These are phyloP conservation scores for Paralichthys olivaceus DNA, from an alignment of 2,113 vertebrate genomes.

Conservation along the genomic window DNA sequence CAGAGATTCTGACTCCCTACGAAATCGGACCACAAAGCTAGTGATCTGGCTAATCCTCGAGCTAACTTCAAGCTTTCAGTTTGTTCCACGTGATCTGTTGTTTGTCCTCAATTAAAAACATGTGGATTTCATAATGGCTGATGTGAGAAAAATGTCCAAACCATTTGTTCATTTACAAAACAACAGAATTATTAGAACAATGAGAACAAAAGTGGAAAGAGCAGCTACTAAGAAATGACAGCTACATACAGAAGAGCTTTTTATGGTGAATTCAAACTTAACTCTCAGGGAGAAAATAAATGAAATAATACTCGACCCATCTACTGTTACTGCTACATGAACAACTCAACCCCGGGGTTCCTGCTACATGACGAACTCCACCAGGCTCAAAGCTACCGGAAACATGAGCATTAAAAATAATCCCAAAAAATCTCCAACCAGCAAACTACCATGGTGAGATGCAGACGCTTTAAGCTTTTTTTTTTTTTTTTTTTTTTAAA, in stretches of 20 bases:
- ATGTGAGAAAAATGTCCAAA: constrained; percentile 49
- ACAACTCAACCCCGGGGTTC: constrained; percentile 51
- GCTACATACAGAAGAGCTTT: constrained; percentile 29
- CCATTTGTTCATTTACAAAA: constrained; percentile 3
- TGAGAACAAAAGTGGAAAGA: constrained; percentile 15
- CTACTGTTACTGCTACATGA: constrained; percentile 69
- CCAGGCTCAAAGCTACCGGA: constrained; percentile 57
- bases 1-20: too few species aligned
- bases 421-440: constrained; percentile 34
- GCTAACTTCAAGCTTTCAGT: too few species aligned
- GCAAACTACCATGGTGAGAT: constrained; percentile 50
- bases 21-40: too few species aligned
- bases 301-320: constrained; percentile 17
- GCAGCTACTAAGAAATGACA: constrained; percentile 22
- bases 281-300: background rate
- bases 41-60: too few species aligned
- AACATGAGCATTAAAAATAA: constrained; percentile 53
- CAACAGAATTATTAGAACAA: background rate
- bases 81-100: background rate
- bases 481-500: background rate
- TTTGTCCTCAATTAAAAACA: background rate
- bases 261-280: constrained; percentile 6
- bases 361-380: constrained; percentile 72
- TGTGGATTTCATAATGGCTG: constrained; percentile 35
- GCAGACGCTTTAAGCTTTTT: constrained; percentile 33